A percentile compares a stretch with the other conserved stretches of the same genome.
Evolutionary conservation across 1,140 invertebrate genomes (phyloP).

Genomic region (Drosophila rhopaloa): DNA sequence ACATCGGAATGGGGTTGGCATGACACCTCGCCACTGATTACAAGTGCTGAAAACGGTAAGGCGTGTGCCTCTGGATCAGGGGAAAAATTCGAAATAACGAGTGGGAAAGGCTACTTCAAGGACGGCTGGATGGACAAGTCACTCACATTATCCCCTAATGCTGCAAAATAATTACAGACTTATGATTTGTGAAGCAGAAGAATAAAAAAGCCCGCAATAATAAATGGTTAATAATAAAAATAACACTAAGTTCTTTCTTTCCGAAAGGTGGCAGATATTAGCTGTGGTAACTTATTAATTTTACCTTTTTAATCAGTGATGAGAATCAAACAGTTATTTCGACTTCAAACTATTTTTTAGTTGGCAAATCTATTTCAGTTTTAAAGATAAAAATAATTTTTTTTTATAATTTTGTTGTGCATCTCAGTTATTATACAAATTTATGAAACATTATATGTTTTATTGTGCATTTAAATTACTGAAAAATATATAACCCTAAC

Average conservation of each 20-base stretch:
- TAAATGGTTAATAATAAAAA: background rate
- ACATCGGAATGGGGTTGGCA: constrained; percentile 36
- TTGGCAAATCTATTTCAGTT: too few relatives aligned
- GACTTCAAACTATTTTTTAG: too few relatives aligned
- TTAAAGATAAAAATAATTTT: too few relatives aligned
- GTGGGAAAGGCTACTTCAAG: constrained; percentile 25
- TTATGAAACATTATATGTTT: too few relatives aligned
- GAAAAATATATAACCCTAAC: too few relatives aligned
- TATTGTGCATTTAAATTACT: too few relatives aligned
- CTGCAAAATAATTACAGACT: constrained; percentile 7
- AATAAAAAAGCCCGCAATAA: background rate
- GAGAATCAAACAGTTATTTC: too few relatives aligned
- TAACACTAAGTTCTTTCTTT: background rate
- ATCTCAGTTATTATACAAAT: too few relatives aligned
- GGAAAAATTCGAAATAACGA: constrained; percentile 19
- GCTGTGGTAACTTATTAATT: too few relatives aligned
- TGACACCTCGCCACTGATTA: constrained; percentile 55
- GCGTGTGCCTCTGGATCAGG: constrained; percentile 3
- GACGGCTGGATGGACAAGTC: constrained; percentile 9
- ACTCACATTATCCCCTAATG: constrained; percentile 12
- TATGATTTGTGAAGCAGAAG: constrained; percentile 1
- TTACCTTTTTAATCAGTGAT: too few relatives aligned
- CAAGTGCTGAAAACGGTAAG: constrained; percentile 35
- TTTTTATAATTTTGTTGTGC: too few relatives aligned
- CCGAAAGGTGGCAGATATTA: too few relatives aligned